phyloP scores from a whole-genome alignment of 2,888 invertebrate species.

The Eristalis arbustorum region DNA sequence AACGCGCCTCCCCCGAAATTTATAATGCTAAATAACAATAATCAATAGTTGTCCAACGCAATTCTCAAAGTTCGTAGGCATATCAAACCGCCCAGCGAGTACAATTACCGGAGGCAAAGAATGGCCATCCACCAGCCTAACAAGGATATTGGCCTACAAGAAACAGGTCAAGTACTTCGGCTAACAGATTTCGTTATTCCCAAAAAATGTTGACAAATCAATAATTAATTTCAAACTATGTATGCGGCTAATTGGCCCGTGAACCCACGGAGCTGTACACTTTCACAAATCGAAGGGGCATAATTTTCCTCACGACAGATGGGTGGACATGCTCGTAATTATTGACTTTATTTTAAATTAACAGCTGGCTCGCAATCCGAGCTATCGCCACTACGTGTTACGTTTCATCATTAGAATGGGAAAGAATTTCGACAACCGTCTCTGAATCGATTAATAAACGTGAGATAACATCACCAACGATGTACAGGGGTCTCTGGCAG shows the following conservation, averaged over 20 bases:
- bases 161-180: not conserved
- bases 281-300: not conserved
- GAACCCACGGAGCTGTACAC: not conserved
- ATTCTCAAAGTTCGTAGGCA: not conserved
- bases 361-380: not conserved
- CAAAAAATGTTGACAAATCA: not conserved
- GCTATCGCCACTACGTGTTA: not conserved
- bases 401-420: no score
- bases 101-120: not conserved
- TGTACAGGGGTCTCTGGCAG: no score
- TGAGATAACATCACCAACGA: no score
- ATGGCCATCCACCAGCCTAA: not conserved
- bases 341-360: not conserved
- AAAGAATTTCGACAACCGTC: no score
- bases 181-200: not conserved
- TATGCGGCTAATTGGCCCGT: not conserved
- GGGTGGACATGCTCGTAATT: not conserved
- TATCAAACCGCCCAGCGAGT: not conserved
- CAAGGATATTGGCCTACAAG: not conserved
- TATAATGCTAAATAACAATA: not conserved
- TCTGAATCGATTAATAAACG: no score
- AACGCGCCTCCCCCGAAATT: not conserved
- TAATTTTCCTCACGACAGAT: constrained; percentile 17
- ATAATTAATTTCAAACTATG: not conserved
- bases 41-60: not conserved